Evolutionary conservation across 2,797 vertebrate genomes (phyloP).

Genomic region (Caiman crocodilus): DNA sequence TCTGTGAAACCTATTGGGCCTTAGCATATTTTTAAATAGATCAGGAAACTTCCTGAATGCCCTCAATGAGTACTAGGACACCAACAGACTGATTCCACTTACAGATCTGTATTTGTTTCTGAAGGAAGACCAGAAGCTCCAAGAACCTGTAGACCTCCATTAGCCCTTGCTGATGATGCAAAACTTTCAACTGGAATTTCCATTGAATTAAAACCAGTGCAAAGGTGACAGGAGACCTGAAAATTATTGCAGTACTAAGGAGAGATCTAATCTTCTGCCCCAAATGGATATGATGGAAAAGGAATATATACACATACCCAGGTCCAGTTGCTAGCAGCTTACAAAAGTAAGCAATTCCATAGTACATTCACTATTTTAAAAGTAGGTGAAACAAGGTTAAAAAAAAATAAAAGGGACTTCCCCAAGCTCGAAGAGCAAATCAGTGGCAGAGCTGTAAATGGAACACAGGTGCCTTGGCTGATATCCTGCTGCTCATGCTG

Average conservation of each 20-base stretch:
- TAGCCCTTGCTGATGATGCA: no score
- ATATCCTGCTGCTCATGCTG: not conserved
- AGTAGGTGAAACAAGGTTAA: not conserved
- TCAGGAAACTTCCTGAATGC: not conserved
- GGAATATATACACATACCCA: no score
- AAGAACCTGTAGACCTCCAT: not conserved
- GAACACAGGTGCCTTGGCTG: not conserved
- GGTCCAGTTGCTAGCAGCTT: no score
- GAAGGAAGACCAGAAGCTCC: not conserved
- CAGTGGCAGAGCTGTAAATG: not conserved
- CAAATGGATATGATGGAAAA: not conserved
- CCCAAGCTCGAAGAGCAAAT: not conserved
- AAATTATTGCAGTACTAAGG: not conserved
- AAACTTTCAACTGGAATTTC: not conserved
- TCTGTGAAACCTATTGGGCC: not conserved
- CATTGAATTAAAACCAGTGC: accelerated
- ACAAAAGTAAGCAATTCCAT: not conserved
- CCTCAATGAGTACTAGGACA: not conserved
- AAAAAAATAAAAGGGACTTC: not conserved
- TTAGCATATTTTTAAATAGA: not conserved
- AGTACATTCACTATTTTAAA: not conserved
- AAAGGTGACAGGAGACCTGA: not conserved
- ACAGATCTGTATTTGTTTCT: not conserved
- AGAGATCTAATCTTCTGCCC: not conserved
- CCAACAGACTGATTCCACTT: not conserved